Evolutionary conservation across 1,140 invertebrate species (phyloP).

Genomic region (Drosophila lacteicornis): DNA sequence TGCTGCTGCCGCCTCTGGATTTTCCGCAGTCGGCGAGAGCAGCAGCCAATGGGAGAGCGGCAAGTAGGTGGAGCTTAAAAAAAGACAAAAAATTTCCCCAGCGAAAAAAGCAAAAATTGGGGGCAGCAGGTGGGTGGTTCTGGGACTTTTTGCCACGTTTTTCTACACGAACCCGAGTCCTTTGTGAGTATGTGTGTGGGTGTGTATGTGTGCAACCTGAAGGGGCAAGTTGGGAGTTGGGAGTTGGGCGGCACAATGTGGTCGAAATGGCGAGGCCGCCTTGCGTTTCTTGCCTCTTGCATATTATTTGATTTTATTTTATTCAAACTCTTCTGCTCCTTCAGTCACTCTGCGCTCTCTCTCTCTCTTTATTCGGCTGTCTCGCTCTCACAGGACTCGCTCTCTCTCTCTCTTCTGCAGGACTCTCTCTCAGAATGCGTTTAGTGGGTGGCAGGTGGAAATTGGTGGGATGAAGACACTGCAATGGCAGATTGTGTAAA

Average conservation of each 20-base stretch:
- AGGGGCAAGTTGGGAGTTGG: not conserved
- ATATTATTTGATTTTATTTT: constrained; percentile 83
- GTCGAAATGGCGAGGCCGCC: constrained; percentile 30
- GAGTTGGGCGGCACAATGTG: constrained; percentile 1
- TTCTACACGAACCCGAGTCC: constrained; percentile 68
- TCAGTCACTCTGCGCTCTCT: constrained; percentile 39
- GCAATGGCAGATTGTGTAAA: constrained; percentile 77
- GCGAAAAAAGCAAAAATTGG: constrained; percentile 65
- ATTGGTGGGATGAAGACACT: constrained; percentile 25
- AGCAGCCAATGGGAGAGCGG: constrained; percentile 76
- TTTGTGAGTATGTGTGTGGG: constrained; percentile 9
- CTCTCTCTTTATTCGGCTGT: constrained; percentile 16
- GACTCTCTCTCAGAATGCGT: constrained; percentile 18
- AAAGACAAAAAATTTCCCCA: constrained; percentile 81
- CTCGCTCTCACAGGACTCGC: constrained; percentile 16
- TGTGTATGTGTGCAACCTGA: constrained; percentile 14
- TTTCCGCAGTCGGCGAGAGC: constrained; percentile 48
- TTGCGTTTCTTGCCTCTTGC: constrained; percentile 66
- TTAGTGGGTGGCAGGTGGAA: not conserved
- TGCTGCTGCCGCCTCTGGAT: constrained; percentile 51
- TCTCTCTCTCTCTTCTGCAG: constrained; percentile 12
- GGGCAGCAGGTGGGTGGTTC: constrained; percentile 41
- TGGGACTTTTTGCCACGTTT: constrained; percentile 75
- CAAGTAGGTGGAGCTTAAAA: constrained; percentile 85
- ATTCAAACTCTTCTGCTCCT: constrained; percentile 56